phyloP scores from a whole-genome alignment of 2,888 invertebrate species.

The Nomada fabriciana region DNA sequence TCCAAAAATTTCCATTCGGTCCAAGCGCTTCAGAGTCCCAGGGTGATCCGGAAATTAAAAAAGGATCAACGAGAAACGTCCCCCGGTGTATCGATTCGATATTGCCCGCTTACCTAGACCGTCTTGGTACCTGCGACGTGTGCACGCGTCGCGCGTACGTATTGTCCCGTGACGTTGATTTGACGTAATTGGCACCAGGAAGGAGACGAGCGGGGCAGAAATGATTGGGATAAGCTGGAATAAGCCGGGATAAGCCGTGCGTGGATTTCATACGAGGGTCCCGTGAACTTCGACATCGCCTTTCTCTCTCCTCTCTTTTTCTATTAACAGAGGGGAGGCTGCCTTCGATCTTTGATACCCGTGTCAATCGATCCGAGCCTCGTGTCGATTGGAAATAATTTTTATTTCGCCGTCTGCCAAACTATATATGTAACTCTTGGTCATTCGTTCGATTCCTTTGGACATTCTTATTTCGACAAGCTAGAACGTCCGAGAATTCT shows the following conservation, averaged over 20 bases:
- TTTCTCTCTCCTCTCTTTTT: background rate
- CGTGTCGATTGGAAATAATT: background rate
- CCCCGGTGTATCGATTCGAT: slow-evolving; percentile 31
- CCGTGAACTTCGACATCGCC: slow-evolving; percentile 43
- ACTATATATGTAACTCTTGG: background rate
- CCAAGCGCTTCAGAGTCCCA: too few species aligned
- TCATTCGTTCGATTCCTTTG: background rate
- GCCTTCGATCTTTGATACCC: background rate
- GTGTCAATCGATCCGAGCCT: background rate
- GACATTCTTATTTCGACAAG: too few species aligned
- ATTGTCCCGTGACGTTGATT: slow-evolving; percentile 83
- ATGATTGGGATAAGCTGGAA: slow-evolving; percentile 84
- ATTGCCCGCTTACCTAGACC: slow-evolving; percentile 32
- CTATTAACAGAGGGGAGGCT: background rate
- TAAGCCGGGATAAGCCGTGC: slow-evolving; percentile 83
- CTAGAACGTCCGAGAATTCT: too few species aligned
- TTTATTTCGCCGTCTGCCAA: background rate
- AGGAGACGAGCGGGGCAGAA: slow-evolving; percentile 80
- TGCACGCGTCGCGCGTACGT: slow-evolving; percentile 51
- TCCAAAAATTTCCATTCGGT: background rate
- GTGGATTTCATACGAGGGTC: slow-evolving; percentile 70
- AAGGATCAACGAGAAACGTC: slow-evolving; percentile 49
- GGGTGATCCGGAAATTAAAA: slow-evolving; percentile 58
- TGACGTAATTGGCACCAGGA: slow-evolving; percentile 84
- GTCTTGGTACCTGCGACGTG: slow-evolving; percentile 59